Conservation (phyloP, 2,113 vertebrate species). For the Petrocephalus zakoni region DNA sequence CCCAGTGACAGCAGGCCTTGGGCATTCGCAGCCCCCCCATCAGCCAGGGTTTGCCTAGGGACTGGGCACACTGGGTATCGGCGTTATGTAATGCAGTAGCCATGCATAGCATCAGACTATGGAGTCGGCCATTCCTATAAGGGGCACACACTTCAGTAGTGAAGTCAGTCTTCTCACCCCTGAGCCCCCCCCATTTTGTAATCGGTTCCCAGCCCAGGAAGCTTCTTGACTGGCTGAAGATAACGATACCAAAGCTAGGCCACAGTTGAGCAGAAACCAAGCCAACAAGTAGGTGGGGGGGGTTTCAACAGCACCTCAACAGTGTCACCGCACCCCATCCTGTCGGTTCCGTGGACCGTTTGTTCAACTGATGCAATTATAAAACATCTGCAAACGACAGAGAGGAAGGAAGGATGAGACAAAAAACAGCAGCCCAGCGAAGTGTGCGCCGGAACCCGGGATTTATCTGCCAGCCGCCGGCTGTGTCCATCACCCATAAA, state of each 20-base stretch:
- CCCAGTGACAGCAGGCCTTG: neutral
- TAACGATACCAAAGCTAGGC: neutral
- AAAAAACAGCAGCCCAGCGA: neutral
- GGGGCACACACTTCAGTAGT: neutral
- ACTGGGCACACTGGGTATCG: neutral
- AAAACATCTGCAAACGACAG: neutral
- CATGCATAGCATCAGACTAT: neutral
- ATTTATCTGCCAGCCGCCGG: neutral
- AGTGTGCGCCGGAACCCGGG: neutral
- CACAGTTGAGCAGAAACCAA: neutral
- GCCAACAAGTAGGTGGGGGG: neutral
- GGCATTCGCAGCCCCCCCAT: neutral
- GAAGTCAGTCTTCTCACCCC: neutral
- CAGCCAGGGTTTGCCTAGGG: neutral
- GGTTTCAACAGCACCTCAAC: neutral
- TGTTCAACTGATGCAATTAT: neutral
- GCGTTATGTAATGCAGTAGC: neutral
- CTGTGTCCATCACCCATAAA: neutral
- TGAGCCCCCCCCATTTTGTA: neutral
- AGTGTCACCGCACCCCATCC: neutral
- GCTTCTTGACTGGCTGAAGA: neutral
- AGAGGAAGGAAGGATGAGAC: neutral
- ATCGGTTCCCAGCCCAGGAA: neutral
- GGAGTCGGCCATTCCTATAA: neutral
- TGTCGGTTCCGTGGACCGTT: neutral